Evolutionary conservation across 2,888 invertebrate genomes (phyloP).

Genomic region (Pachydiplax longipennis): DNA sequence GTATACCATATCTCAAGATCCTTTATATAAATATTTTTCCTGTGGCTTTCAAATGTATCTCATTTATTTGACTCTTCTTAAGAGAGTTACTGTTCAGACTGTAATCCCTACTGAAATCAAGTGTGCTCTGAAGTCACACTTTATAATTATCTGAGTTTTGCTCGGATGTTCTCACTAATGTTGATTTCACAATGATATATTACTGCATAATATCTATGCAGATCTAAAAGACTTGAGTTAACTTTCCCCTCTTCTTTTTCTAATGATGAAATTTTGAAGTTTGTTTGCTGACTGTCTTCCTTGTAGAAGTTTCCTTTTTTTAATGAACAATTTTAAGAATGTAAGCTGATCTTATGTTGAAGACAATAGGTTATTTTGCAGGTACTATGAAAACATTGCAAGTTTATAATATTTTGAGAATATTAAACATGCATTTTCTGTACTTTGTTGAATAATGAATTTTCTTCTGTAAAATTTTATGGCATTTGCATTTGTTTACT

Average conservation of each 20-base stretch:
- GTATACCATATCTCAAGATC: neutral
- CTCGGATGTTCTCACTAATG: neutral
- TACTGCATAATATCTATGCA: neutral
- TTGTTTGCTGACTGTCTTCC: neutral
- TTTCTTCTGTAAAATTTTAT: neutral
- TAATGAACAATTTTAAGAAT: neutral
- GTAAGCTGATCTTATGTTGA: neutral
- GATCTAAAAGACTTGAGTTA: neutral
- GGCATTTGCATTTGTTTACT: neutral
- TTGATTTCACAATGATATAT: neutral
- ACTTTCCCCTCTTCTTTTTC: neutral
- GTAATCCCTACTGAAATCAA: neutral
- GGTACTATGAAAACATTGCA: neutral
- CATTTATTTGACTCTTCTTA: neutral
- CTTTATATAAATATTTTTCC: conserved; percentile 13
- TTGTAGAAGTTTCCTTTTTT: conserved; percentile 15
- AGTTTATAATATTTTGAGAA: neutral
- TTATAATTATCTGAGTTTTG: neutral
- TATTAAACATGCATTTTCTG: neutral
- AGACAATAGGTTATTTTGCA: neutral
- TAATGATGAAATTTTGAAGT: neutral
- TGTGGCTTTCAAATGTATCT: neutral
- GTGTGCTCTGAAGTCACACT: neutral
- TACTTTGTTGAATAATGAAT: neutral
- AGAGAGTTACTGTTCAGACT: neutral